phyloP scores from a whole-genome alignment of 2,797 vertebrate genomes.

The Parambassis ranga region DNA sequence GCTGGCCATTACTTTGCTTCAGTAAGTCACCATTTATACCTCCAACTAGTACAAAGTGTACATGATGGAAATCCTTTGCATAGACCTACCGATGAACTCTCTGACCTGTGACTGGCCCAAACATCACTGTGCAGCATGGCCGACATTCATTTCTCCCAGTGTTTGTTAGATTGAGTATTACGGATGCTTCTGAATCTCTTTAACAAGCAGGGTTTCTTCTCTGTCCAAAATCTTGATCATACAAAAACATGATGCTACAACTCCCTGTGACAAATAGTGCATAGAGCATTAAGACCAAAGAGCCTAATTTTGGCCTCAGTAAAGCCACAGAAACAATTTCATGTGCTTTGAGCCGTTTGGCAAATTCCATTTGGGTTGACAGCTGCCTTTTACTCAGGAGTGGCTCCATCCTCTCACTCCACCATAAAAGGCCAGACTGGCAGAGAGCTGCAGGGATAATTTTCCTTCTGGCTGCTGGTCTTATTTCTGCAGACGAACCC shows the following conservation, averaged over 20 bases:
- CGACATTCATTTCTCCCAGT: too few species aligned
- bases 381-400: conserved; percentile 15
- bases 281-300: background rate
- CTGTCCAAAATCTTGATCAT: background rate
- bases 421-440: conserved; percentile 7
- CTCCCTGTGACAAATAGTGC: background rate
- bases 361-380: conserved; percentile 1
- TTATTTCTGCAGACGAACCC: conserved; percentile 6
- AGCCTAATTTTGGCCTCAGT: conserved; percentile 7
- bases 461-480: conserved; percentile 5
- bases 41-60: too few species aligned
- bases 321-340: conserved; percentile 20
- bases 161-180: too few species aligned
- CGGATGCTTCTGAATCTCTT: too few species aligned
- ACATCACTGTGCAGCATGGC: too few species aligned
- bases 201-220: too few species aligned
- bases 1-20: too few species aligned
- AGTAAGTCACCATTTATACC: too few species aligned
- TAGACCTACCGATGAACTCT: too few species aligned
- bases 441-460: background rate
- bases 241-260: background rate
- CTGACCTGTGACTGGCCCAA: too few species aligned
- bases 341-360: conserved; percentile 6
- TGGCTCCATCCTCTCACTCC: background rate
- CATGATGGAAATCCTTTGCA: too few species aligned